phyloP scores from a whole-genome alignment of 2,888 invertebrate genomes.

The Iselma pallidipennis region DNA sequence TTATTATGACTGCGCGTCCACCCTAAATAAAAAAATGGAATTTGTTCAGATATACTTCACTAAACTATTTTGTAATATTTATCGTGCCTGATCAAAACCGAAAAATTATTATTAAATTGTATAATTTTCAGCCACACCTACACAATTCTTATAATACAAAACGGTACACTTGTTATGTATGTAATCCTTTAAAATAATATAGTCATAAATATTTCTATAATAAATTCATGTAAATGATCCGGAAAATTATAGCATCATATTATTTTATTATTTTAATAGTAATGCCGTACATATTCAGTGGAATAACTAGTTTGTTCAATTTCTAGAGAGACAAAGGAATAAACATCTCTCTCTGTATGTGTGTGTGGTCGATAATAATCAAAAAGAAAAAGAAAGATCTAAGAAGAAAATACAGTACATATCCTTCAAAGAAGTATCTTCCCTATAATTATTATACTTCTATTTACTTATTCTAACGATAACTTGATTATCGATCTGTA shows the following conservation, averaged over 20 bases:
- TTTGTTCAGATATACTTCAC: neutral
- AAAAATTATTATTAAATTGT: neutral
- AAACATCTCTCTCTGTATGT: neutral
- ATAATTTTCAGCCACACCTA: neutral
- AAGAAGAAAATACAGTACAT: too few species aligned
- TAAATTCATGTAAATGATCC: neutral
- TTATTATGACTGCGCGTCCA: too few species aligned
- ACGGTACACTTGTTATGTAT: neutral
- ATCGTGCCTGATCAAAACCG: neutral
- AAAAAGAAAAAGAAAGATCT: neutral
- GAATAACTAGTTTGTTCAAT: neutral
- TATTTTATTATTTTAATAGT: constrained; percentile 1
- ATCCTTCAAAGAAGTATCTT: neutral
- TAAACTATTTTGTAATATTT: neutral
- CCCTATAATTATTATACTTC: neutral
- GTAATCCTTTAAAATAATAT: neutral
- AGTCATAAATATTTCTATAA: neutral
- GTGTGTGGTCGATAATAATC: neutral
- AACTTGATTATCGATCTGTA: neutral
- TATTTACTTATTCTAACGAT: too few species aligned
- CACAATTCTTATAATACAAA: neutral
- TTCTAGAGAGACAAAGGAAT: neutral
- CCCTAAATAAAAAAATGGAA: too few species aligned
- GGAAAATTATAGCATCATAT: neutral
- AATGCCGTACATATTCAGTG: neutral